Conservation (phyloP, 2,113 vertebrate species). For the Chaetorhynchus papuensis region DNA sequence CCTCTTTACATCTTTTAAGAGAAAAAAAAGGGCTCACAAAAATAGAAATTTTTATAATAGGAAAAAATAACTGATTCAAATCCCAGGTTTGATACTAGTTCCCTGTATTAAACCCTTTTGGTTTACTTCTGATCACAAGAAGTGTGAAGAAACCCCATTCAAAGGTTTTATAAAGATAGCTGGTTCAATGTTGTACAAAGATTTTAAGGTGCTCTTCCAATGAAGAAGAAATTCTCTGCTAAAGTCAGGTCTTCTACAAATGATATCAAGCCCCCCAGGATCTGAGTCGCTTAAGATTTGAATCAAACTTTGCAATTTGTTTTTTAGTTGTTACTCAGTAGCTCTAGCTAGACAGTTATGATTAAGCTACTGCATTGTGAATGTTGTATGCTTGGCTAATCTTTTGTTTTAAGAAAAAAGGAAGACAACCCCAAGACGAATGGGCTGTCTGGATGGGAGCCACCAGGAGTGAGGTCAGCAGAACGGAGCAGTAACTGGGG, state of each 20-base stretch:
- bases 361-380: neutral
- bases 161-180: neutral
- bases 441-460: neutral
- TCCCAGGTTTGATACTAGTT: neutral
- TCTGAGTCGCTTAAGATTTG: neutral
- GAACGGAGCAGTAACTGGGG: neutral
- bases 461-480: neutral
- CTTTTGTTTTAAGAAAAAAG: neutral
- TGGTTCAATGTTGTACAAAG: neutral
- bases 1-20: neutral
- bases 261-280: neutral
- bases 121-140: neutral
- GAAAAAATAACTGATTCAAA: neutral
- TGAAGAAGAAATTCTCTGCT: neutral
- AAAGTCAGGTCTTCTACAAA: neutral
- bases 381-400: neutral
- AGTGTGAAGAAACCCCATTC: neutral
- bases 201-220: neutral
- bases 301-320: neutral
- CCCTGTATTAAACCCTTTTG: neutral
- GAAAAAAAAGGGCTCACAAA: neutral
- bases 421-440: neutral
- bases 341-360: neutral
- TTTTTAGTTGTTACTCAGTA: neutral
- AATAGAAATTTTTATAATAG: neutral